These are phyloP conservation scores for Muntiacus reevesi DNA, from an alignment of 2,113 vertebrate genomes.

Conservation along the genomic window DNA sequence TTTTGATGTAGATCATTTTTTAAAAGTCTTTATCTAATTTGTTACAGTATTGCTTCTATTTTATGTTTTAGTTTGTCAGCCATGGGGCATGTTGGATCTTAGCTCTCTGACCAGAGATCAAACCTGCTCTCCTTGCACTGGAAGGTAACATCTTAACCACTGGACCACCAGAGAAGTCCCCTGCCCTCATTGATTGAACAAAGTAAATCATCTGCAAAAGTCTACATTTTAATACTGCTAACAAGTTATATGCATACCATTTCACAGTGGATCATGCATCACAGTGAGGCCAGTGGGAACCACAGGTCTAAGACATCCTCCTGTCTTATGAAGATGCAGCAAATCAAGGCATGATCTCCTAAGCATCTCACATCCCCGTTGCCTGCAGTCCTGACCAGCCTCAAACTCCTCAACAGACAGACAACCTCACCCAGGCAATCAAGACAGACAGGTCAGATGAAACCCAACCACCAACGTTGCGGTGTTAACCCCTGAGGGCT, in stretches of 20 bases:
- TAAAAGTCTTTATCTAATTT: background rate
- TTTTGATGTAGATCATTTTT: background rate
- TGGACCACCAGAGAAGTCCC: background rate
- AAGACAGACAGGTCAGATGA: too few species aligned
- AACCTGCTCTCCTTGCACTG: background rate
- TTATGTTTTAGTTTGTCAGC: background rate
- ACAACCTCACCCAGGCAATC: fast-evolving
- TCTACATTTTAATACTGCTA: background rate
- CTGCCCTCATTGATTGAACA: background rate
- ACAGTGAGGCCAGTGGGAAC: background rate
- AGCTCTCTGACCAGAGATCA: background rate
- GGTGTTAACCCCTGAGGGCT: background rate
- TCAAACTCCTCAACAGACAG: background rate
- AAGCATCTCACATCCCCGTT: background rate
- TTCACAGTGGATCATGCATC: background rate
- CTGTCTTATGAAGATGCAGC: fast-evolving
- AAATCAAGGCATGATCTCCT: background rate
- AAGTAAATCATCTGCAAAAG: background rate
- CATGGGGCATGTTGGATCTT: background rate
- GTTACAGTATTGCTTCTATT: background rate
- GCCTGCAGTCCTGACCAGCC: background rate
- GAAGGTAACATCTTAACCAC: background rate
- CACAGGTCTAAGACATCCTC: fast-evolving
- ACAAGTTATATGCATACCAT: background rate
- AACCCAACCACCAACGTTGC: fast-evolving